Conservation (phyloP, 2,888 invertebrate species). For the Byasa hedistus region DNA sequence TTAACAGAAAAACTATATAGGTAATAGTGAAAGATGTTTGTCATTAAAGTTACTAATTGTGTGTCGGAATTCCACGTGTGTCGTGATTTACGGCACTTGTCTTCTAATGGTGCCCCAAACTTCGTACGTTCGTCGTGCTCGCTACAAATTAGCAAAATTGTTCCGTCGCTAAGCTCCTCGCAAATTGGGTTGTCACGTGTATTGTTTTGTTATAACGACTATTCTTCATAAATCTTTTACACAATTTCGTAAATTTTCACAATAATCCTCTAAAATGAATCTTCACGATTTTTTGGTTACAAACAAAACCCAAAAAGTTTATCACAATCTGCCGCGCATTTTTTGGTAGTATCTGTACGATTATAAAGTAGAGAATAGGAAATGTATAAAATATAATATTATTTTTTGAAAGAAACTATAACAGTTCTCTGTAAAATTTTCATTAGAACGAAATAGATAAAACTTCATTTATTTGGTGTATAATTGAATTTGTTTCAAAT, state of each 20-base stretch:
- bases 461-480: no score
- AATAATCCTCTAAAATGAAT: background rate
- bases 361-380: no score
- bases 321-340: no score
- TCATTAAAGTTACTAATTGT: conserved; percentile 29
- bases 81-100: conserved; percentile 30
- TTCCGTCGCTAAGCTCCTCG: conserved; percentile 21
- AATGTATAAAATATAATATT: no score
- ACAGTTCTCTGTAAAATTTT: no score
- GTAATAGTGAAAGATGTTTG: conserved; percentile 12
- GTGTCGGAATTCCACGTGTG: conserved; percentile 26
- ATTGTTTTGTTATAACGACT: conserved; percentile 2
- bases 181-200: conserved; percentile 18
- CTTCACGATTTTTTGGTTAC: background rate
- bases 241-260: background rate
- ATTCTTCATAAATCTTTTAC: background rate
- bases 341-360: no score
- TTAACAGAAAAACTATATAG: conserved; percentile 3
- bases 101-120: conserved; percentile 26
- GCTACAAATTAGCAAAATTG: conserved; percentile 24
- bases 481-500: no score
- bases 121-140: conserved; percentile 24
- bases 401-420: no score
- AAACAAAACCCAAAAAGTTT: background rate
- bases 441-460: no score